These are phyloP conservation scores for Telenomus remus DNA, from an alignment of 1,140 invertebrate genomes.

Conservation along the genomic window DNA sequence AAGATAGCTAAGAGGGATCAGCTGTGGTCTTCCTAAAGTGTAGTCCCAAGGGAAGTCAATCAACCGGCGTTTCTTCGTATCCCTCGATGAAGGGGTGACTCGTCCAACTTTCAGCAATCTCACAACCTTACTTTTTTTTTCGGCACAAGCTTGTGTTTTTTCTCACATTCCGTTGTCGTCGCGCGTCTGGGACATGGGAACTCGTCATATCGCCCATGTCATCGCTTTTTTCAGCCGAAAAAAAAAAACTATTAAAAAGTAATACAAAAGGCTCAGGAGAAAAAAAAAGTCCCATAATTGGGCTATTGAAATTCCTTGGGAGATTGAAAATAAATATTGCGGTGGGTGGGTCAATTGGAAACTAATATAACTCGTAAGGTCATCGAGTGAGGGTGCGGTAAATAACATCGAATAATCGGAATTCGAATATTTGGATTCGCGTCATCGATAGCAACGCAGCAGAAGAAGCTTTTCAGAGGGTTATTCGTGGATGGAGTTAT, in stretches of 20 bases:
- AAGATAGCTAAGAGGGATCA: conserved; percentile 70
- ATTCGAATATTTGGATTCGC: conserved; percentile 23
- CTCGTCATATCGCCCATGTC: too few relatives aligned
- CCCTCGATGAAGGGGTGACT: conserved; percentile 58
- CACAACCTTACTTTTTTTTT: conserved; percentile 1
- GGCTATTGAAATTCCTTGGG: too few relatives aligned
- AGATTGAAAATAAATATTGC: not conserved
- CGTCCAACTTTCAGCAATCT: conserved; percentile 43
- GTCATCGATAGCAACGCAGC: conserved; percentile 27
- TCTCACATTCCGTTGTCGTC: conserved; percentile 8
- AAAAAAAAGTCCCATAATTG: too few relatives aligned
- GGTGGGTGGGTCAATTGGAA: conserved; percentile 9
- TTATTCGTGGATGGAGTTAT: conserved; percentile 51
- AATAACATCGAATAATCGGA: conserved; percentile 37
- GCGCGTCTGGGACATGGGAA: too few relatives aligned
- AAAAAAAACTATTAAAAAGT: too few relatives aligned
- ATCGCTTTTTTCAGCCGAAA: too few relatives aligned
- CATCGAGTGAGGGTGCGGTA: conserved; percentile 11
- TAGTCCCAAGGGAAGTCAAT: conserved; percentile 75
- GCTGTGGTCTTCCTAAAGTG: conserved; percentile 71
- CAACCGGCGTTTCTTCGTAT: conserved; percentile 71
- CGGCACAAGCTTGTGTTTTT: conserved; percentile 13
- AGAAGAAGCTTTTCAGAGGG: conserved; percentile 20
- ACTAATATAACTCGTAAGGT: conserved; percentile 24
- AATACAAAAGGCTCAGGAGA: too few relatives aligned